phyloP scores from a whole-genome alignment of 2,888 invertebrate species.

The Cremastobaeus sp. region DNA sequence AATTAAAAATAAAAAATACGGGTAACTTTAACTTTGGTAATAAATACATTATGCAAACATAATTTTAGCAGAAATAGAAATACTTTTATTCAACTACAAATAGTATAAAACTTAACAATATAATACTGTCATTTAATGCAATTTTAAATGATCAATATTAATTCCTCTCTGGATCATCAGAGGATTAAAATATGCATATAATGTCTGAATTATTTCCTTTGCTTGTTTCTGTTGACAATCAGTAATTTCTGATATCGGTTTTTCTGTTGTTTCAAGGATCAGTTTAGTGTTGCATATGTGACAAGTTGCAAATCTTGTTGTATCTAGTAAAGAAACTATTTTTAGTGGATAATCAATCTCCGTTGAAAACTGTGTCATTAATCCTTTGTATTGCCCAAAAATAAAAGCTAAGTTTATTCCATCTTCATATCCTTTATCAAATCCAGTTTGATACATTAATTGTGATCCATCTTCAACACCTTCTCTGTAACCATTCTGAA shows the following conservation, averaged over 20 bases:
- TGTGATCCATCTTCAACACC: slow-evolving; percentile 84
- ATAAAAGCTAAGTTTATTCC: slow-evolving; percentile 83
- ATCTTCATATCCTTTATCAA: slow-evolving; percentile 84
- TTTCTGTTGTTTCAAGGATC: slow-evolving; percentile 42
- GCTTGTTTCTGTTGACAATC: slow-evolving; percentile 70
- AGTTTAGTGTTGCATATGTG: slow-evolving; percentile 65
- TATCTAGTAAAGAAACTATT: slow-evolving; percentile 66
- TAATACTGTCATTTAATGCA: too few species aligned
- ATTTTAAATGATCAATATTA: slow-evolving; percentile 42
- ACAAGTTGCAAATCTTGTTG: slow-evolving; percentile 71
- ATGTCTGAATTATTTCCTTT: slow-evolving; percentile 63
- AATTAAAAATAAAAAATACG: too few species aligned
- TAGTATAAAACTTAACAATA: too few species aligned
- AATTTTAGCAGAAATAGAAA: too few species aligned
- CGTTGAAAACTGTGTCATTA: slow-evolving; percentile 61
- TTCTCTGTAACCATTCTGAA: slow-evolving; percentile 84
- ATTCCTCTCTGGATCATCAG: slow-evolving; percentile 62
- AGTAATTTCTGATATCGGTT: slow-evolving; percentile 64
- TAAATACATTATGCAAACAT: too few species aligned
- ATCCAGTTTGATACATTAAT: slow-evolving; percentile 83
- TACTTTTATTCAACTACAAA: too few species aligned
- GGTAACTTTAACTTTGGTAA: too few species aligned
- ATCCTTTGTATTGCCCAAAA: slow-evolving; percentile 80
- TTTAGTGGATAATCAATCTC: slow-evolving; percentile 64
- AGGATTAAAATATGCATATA: slow-evolving; percentile 69